These are phyloP conservation scores for Pseudoatta argentina DNA, from an alignment of 1,140 invertebrate genomes.

Conservation along the genomic window DNA sequence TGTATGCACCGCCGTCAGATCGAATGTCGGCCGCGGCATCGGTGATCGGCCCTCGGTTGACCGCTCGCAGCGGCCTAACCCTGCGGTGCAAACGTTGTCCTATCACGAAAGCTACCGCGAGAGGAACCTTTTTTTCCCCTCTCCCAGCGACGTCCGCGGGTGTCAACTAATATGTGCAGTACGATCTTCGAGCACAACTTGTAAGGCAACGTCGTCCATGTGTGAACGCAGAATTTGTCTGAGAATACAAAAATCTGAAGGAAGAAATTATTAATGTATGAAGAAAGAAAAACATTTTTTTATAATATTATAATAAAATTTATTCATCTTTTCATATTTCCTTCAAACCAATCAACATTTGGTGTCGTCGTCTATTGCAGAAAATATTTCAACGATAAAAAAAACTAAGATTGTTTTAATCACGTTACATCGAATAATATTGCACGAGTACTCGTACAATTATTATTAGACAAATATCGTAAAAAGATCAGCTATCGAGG, in stretches of 20 bases:
- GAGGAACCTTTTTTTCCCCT: slow-evolving; percentile 40
- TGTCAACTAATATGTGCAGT: slow-evolving; percentile 65
- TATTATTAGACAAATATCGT: slow-evolving; percentile 6
- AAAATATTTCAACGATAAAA: background rate
- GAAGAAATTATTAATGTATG: background rate
- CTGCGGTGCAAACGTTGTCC: slow-evolving; percentile 77
- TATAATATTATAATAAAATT: no score
- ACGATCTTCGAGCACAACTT: slow-evolving; percentile 69
- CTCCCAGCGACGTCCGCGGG: slow-evolving; percentile 19
- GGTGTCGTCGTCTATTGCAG: background rate
- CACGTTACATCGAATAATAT: background rate
- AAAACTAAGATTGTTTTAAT: background rate
- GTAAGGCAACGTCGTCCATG: slow-evolving; percentile 61
- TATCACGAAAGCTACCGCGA: slow-evolving; percentile 75
- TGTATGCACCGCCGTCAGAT: slow-evolving; percentile 71
- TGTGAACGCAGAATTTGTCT: background rate
- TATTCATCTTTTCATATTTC: no score
- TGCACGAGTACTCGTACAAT: background rate
- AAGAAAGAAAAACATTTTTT: background rate
- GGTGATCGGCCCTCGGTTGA: slow-evolving; percentile 59
- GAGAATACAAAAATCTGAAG: background rate
- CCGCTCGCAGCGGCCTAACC: slow-evolving; percentile 67
- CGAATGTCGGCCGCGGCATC: slow-evolving; percentile 70
- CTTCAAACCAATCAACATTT: background rate
- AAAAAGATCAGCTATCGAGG: slow-evolving; percentile 4